Evolutionary conservation across 2,888 invertebrate species (phyloP).

Genomic region (Monopis laevigella): DNA sequence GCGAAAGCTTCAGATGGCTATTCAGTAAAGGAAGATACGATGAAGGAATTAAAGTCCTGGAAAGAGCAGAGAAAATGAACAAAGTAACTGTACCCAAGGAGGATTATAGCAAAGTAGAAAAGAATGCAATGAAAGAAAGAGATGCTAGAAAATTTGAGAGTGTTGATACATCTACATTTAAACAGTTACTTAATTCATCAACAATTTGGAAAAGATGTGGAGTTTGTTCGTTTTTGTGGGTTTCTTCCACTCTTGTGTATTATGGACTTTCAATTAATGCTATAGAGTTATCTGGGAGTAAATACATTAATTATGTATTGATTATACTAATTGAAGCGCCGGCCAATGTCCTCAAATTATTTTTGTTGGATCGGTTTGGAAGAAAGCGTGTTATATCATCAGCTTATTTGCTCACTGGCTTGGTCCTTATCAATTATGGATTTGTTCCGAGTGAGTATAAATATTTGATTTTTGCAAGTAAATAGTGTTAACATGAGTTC

Average conservation of each 20-base stretch:
- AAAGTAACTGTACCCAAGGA: conserved; percentile 55
- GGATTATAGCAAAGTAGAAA: conserved; percentile 52
- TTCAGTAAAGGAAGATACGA: conserved; percentile 72
- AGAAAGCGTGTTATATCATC: conserved; percentile 71
- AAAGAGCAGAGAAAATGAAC: conserved; percentile 71
- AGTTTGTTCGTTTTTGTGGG: conserved; percentile 80
- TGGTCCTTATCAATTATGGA: conserved; percentile 69
- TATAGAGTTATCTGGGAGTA: conserved; percentile 77
- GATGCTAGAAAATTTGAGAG: conserved; percentile 46
- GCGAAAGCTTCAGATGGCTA: conserved; percentile 55
- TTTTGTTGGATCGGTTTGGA: conserved; percentile 72
- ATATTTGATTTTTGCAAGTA: not conserved
- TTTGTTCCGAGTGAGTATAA: conserved; percentile 66
- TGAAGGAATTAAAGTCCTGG: conserved; percentile 71
- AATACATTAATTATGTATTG: conserved; percentile 79
- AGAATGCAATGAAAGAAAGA: conserved; percentile 47
- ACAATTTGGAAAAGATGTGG: conserved; percentile 68
- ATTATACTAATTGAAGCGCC: conserved; percentile 76
- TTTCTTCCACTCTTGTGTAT: conserved; percentile 80
- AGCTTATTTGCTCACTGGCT: conserved; percentile 71
- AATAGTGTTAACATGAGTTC: no score
- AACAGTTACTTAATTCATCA: conserved; percentile 46
- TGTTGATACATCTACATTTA: conserved; percentile 40
- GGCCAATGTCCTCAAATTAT: conserved; percentile 72
- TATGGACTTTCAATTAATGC: conserved; percentile 84